Conservation (phyloP, 2,113 vertebrate genomes). For the Lagenorhynchus albirostris region DNA sequence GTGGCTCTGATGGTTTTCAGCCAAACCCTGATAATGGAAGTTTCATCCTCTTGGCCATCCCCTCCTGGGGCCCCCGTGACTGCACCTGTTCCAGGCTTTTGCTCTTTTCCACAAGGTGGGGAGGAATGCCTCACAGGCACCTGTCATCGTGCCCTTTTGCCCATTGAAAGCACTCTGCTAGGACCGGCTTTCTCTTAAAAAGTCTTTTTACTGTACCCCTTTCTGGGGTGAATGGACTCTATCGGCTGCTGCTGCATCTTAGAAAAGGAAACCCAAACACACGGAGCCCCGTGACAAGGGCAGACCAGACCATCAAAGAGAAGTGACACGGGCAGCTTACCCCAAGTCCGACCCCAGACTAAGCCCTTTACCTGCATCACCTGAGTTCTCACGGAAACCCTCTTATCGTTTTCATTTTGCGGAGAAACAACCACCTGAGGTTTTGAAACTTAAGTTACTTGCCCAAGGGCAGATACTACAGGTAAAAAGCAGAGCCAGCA, state of each 20-base stretch:
- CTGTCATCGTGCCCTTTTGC: slow-evolving; percentile 64
- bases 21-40: slow-evolving; percentile 26
- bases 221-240: not conserved
- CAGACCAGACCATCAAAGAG: not conserved
- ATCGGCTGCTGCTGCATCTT: not conserved
- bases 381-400: not conserved
- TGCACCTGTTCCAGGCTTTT: slow-evolving; percentile 64
- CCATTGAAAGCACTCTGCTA: slow-evolving; percentile 29
- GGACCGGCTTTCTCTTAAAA: slow-evolving; percentile 39
- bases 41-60: slow-evolving; percentile 14
- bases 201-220: not conserved
- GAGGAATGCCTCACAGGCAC: not conserved
- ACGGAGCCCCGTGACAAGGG: not conserved
- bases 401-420: not conserved
- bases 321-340: not conserved
- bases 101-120: slow-evolving; percentile 58
- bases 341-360: not conserved
- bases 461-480: not conserved
- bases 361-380: not conserved
- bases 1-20: not conserved
- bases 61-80: not conserved
- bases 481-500: not conserved
- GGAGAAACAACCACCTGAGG: not conserved
- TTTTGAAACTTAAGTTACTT: not conserved
- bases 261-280: not conserved